Percentiles rank a stretch among this genome's conserved stretches.
These are phyloP conservation scores for Ptychobarbus kaznakovi DNA, from an alignment of 2,797 vertebrate genomes.

Conservation along the genomic window DNA sequence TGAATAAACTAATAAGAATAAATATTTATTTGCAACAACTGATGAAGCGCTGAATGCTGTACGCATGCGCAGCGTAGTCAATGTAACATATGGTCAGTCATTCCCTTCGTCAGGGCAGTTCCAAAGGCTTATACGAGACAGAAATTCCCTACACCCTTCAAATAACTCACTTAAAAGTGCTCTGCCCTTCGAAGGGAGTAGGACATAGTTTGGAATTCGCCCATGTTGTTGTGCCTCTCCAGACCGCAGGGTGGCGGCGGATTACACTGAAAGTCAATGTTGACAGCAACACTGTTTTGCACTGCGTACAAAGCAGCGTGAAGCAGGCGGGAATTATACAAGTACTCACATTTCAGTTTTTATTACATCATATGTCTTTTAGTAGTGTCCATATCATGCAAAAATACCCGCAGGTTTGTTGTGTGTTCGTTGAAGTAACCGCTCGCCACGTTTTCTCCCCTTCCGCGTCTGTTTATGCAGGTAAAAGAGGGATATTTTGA, in stretches of 20 bases:
- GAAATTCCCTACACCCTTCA: too few relatives aligned
- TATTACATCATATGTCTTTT: neutral
- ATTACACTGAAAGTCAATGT: neutral
- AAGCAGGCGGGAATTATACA: neutral
- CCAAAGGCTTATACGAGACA: too few relatives aligned
- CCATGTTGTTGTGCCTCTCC: neutral
- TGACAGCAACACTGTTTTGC: neutral
- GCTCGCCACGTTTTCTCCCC: neutral
- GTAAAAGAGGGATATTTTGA: neutral
- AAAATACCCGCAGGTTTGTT: neutral
- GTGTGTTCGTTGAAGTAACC: neutral
- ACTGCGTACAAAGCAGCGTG: neutral
- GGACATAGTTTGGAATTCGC: too few relatives aligned
- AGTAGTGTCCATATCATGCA: neutral
- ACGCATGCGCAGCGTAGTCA: too few relatives aligned
- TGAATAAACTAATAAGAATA: too few relatives aligned
- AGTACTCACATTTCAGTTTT: neutral
- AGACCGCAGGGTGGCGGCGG: constrained; percentile 20
- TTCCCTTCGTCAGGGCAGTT: too few relatives aligned
- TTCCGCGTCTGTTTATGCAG: constrained; percentile 2
- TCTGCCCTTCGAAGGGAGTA: too few relatives aligned
- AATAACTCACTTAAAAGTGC: too few relatives aligned
- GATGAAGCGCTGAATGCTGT: too few relatives aligned
- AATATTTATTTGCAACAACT: too few relatives aligned
- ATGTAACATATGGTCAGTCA: too few relatives aligned